phyloP scores from a whole-genome alignment of 2,113 vertebrate genomes.

The Kryptolebias marmoratus region DNA sequence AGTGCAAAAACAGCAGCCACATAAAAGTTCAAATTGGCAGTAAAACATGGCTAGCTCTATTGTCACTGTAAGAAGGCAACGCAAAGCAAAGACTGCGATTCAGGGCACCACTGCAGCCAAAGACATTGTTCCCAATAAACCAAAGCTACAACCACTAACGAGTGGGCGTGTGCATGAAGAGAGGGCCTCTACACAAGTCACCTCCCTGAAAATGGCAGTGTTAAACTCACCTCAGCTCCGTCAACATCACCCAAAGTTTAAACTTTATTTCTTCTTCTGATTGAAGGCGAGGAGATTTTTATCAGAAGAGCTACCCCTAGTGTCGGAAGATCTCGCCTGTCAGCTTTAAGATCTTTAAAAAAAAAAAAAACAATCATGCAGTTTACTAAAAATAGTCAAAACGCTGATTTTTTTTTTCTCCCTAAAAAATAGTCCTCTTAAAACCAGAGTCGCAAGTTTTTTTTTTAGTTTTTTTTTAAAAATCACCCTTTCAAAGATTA shows the following conservation, averaged over 20 bases:
- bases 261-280: slow-evolving; percentile 54
- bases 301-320: slow-evolving; percentile 69
- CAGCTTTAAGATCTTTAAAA: slow-evolving; percentile 77
- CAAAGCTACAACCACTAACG: slow-evolving; percentile 77
- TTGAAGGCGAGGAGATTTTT: slow-evolving; percentile 79
- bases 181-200: slow-evolving; percentile 60
- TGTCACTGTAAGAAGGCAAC: slow-evolving; percentile 83
- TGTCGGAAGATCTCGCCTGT: slow-evolving; percentile 63
- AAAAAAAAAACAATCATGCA: slow-evolving; percentile 83
- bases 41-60: slow-evolving; percentile 83
- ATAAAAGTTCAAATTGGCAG: slow-evolving; percentile 79
- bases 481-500: slow-evolving; percentile 44
- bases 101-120: slow-evolving; percentile 73
- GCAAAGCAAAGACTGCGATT: slow-evolving; percentile 78
- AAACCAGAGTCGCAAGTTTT: slow-evolving; percentile 62
- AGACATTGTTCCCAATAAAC: slow-evolving; percentile 77
- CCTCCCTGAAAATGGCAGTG: slow-evolving; percentile 84
- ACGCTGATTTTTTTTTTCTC: slow-evolving; percentile 57
- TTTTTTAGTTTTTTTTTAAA: slow-evolving; percentile 9
- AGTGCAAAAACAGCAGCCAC: slow-evolving; percentile 83
- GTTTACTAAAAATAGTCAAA: slow-evolving; percentile 80
- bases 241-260: slow-evolving; percentile 44
- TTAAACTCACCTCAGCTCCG: slow-evolving; percentile 71
- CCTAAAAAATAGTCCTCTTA: slow-evolving; percentile 78
- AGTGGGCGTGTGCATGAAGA: slow-evolving; percentile 74